A percentile compares a stretch with the other conserved stretches of the same genome.
Evolutionary conservation across 1,140 invertebrate genomes (phyloP).

Genomic region (Sycophaga agraensis): DNA sequence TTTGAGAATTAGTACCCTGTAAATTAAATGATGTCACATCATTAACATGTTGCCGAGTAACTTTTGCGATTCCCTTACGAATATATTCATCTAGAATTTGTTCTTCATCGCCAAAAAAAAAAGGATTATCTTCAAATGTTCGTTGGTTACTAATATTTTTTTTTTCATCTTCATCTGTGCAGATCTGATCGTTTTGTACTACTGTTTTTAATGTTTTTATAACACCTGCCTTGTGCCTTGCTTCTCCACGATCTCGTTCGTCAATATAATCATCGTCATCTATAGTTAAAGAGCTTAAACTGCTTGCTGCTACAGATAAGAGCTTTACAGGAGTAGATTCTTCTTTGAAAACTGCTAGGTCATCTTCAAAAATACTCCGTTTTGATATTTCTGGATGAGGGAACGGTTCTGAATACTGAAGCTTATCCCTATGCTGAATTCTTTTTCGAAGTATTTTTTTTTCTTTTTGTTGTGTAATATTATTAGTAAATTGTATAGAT

Average conservation of each 20-base stretch:
- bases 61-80: constrained; percentile 65
- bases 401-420: constrained; percentile 2
- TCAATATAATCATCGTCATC: constrained; percentile 55
- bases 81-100: constrained; percentile 69
- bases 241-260: constrained; percentile 3
- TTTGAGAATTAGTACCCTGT: constrained; percentile 52
- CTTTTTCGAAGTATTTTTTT: constrained; percentile 9
- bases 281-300: constrained; percentile 77
- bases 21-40: constrained; percentile 52
- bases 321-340: constrained; percentile 83
- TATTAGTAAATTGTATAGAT: constrained; percentile 80
- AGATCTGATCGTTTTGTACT: background rate
- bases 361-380: constrained; percentile 75
- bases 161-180: background rate
- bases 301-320: constrained; percentile 71
- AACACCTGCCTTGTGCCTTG: constrained; percentile 7
- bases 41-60: constrained; percentile 33
- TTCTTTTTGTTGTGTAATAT: constrained; percentile 19
- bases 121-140: constrained; percentile 15
- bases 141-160: constrained; percentile 52
- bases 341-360: constrained; percentile 75
- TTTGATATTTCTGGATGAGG: constrained; percentile 10
- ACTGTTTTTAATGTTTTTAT: constrained; percentile 12
- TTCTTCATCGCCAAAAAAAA: constrained; percentile 61
- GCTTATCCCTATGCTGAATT: constrained; percentile 6